These are phyloP conservation scores for Ectemnius lituratus DNA, from an alignment of 2,888 invertebrate species.

Conservation along the genomic window DNA sequence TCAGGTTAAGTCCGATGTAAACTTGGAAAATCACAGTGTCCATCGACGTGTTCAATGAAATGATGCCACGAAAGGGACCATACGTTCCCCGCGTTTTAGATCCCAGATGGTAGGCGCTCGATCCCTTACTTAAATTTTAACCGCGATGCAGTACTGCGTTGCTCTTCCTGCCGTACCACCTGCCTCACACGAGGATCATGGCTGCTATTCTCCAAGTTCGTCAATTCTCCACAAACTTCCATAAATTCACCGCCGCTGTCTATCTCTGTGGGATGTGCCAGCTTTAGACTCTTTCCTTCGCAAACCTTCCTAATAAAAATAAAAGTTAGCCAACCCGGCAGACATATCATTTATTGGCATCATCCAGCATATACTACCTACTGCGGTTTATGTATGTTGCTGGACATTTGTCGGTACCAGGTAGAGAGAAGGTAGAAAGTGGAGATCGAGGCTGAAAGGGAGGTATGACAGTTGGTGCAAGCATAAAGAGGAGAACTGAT, in stretches of 20 bases:
- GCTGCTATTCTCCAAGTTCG: constrained; percentile 46
- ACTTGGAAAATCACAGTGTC: constrained; percentile 37
- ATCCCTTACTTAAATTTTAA: constrained; percentile 73
- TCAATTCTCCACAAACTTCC: neutral
- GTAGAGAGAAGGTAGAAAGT: no score
- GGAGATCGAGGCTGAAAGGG: no score
- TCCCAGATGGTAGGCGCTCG: constrained; percentile 77
- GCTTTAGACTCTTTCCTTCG: neutral
- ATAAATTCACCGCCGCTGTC: no score
- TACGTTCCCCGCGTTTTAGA: constrained; percentile 59
- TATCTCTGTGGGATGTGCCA: neutral
- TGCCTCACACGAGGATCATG: constrained; percentile 62
- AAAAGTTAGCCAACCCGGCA: no score
- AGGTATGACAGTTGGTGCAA: neutral
- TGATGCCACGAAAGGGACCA: constrained; percentile 56
- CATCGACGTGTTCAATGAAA: constrained; percentile 25
- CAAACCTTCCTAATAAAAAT: no score
- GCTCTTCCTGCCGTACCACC: constrained; percentile 67
- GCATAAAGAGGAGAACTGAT: neutral
- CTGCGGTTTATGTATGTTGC: no score
- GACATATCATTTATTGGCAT: no score
- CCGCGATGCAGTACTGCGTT: constrained; percentile 56
- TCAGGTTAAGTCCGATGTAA: neutral
- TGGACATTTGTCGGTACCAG: no score
- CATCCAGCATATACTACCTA: no score